Base-by-base conservation (phyloP, 2,888 invertebrate genomes). In the Anoplius nigerrimus region DNA sequence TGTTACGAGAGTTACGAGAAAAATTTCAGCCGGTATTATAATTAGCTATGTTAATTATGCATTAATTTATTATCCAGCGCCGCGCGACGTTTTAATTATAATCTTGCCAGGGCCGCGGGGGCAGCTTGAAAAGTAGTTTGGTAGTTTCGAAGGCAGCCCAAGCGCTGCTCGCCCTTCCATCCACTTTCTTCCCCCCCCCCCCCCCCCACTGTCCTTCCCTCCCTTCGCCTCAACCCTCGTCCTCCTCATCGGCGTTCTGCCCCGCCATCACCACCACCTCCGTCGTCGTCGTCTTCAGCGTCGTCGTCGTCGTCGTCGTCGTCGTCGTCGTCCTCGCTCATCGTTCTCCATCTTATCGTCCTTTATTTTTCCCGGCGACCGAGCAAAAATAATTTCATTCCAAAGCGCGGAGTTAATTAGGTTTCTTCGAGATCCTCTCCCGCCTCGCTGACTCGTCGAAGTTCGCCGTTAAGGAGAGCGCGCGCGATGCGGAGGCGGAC, bases 21-120 rank as follows among this genome's bases (percentile, higher is more conserved):
- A 86, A 86, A 86, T 84, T 84, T 84, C 78, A 80, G 81, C 81
- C 82, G 81, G 86, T 87, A 88, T 88, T 87, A 88, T 87, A 87
- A 88, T 87, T 87, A 87, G 87, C 86, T 86, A 87, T 87, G 87
- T 87, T 88, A 87, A 88, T 88, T 87, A 87, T 85, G 86, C 86
- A 87, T 88, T 87, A 87, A 88, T 88, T 86, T 87, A 87, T 87
- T 85, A 87, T 87, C 80, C 86, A 77, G 80, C 75, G 70, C 83
- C 75, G 81, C 78, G 86, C 87, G 87, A 87, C 87, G 87, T 86
- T 87, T 87, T 87, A 87, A 87, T 87, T 87, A 87, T 87, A 87
- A 87, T 86, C 83, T 82, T 84, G 82, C 77, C 76, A 77, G 78
- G 75, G 81, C 83, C 82, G 83, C 80, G 79, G 82, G 84, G 83